Evolutionary conservation across 1,140 invertebrate species (phyloP), one percentile per base, ranked within the genome.

Genomic region (Apocrypta bakeri): DNA sequence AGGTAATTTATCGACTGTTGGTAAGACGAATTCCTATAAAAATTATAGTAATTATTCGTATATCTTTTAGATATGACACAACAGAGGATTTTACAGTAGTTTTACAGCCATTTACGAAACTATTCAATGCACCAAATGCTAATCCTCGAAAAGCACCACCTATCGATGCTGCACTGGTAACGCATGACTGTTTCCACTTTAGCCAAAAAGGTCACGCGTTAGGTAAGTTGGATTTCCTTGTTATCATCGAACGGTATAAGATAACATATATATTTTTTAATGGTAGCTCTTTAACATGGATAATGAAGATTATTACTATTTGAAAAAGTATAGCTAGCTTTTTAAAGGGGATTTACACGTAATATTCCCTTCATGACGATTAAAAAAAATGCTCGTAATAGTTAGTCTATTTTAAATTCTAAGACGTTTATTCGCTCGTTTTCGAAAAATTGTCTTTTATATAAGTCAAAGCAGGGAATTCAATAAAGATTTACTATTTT

Each of bases 51-150:
- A 66, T 79, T 82, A 8, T 6, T 61, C 0, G 31, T 31, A 2
- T 21, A 61, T 61, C 75, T 84, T 85, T 83, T 63, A 90, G 89
- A 68, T 90, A 92, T 37, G 90, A 92, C 31, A 86, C 84, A 3
- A 87, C 86, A 0, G 31, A 86, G 63, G 95, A 96, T 86, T 96
- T 96, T 87, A 95, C 95, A 0, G 95, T 95, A 1, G 94, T 96
- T 2, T 85, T 94, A 12, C 95, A 96, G 87, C 95, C 95, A 24
- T 94, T 94, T 72, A 94, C 92, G 48, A 92, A 93, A 87, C 79
- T 92, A 24, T 94, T 94, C 66, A 94, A 94, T 85, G 90, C 93
- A 2, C 94, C 94, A 24, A 86, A 90, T 72, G 82, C 86, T 14
- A 84, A 91, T 85, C 89, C 90, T n/a, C 81, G 21, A 12, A 84